Evolutionary conservation across 1,140 invertebrate genomes (phyloP).

Genomic region (Stenopsyche tienmushanensis): DNA sequence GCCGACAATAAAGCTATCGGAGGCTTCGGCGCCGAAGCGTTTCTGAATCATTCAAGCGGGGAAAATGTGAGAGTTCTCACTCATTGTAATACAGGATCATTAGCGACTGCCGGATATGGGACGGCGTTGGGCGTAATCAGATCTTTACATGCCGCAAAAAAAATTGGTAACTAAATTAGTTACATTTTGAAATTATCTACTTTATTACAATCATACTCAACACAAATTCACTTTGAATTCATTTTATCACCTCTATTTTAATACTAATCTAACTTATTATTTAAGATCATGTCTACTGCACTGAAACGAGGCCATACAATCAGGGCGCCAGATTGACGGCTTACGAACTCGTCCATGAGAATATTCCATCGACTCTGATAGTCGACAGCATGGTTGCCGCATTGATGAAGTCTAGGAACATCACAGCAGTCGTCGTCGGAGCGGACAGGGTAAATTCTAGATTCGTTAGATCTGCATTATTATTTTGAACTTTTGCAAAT

Average conservation of each 20-base stretch:
- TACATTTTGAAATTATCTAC: too few relatives aligned
- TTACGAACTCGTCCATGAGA: slow-evolving; percentile 91
- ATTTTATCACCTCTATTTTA: too few relatives aligned
- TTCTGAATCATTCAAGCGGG: slow-evolving; percentile 60
- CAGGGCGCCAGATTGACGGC: slow-evolving; percentile 95
- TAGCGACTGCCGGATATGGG: slow-evolving; percentile 96
- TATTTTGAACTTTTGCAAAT: not conserved
- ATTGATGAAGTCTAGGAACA: slow-evolving; percentile 79
- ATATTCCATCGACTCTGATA: slow-evolving; percentile 89
- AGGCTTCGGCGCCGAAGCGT: slow-evolving; percentile 74
- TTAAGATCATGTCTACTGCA: slow-evolving; percentile 86
- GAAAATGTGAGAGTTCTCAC: slow-evolving; percentile 79
- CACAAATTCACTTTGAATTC: not conserved
- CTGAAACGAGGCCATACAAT: slow-evolving; percentile 97
- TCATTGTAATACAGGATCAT: slow-evolving; percentile 96
- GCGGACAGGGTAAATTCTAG: slow-evolving; percentile 73
- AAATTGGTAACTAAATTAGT: slow-evolving; percentile 65
- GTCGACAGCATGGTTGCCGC: slow-evolving; percentile 95
- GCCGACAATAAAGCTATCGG: slow-evolving; percentile 85
- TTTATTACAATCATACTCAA: not conserved
- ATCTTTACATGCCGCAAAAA: slow-evolving; percentile 68
- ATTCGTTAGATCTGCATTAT: not conserved
- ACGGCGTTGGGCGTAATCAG: slow-evolving; percentile 95
- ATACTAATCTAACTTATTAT: not conserved
- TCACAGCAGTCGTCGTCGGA: slow-evolving; percentile 81